Conservation (phyloP, 2,797 vertebrate species). For the Myiotriccus ornatus region DNA sequence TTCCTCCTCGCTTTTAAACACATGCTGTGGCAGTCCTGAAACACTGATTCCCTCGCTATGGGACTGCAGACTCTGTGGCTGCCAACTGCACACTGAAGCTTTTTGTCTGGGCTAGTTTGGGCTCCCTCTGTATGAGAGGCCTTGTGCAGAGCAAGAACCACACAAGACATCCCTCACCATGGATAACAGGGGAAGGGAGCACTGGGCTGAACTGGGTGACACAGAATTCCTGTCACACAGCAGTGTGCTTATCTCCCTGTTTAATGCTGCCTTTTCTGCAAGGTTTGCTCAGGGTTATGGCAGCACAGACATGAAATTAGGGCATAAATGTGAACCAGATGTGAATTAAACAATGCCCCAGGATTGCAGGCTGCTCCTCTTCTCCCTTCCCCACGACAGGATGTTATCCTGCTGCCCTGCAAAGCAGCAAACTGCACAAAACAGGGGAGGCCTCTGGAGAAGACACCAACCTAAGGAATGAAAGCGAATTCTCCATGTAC, state of each 20-base stretch:
- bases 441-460: not conserved
- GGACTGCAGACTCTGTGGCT: not conserved
- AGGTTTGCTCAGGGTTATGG: not conserved
- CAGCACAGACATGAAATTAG: not conserved
- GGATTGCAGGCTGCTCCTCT: not conserved
- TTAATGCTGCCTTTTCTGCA: not conserved
- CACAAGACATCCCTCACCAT: not conserved
- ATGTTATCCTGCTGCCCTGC: not conserved
- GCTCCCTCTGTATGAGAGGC: not conserved
- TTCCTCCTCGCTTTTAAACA: not conserved
- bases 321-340: not conserved
- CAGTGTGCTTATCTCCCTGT: not conserved
- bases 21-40: not conserved
- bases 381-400: not conserved
- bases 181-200: not conserved
- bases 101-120: not conserved
- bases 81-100: not conserved
- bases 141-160: not conserved
- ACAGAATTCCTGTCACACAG: not conserved
- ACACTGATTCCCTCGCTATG: fast-evolving
- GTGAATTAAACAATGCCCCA: not conserved
- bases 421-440: not conserved
- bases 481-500: not conserved
- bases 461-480: not conserved
- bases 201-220: not conserved